Evolutionary conservation across 2,888 invertebrate genomes (phyloP).

Genomic region (Sarcophaga caerulescens): DNA sequence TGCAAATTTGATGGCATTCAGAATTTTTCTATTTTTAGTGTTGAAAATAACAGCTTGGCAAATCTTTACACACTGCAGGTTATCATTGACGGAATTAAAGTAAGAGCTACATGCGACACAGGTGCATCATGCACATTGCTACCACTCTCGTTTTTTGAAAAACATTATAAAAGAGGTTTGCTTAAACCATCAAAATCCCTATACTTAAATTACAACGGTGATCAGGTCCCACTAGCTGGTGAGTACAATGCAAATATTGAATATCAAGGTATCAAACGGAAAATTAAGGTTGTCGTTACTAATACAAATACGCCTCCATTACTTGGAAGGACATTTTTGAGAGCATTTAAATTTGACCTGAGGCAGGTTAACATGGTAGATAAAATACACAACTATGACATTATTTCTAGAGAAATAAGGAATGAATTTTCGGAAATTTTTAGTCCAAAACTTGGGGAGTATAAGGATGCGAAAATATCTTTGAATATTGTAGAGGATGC

Average conservation of each 20-base stretch:
- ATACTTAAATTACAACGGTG: conserved; percentile 20
- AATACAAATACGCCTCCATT: no score
- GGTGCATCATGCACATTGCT: not conserved
- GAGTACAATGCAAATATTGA: conserved; percentile 15
- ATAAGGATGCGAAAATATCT: conserved; percentile 28
- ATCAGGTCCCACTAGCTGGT: conserved; percentile 6
- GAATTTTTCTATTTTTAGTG: conserved; percentile 23
- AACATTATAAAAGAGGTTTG: not conserved
- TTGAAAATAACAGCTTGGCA: not conserved
- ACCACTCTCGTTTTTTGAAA: conserved; percentile 31
- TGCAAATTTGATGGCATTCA: not conserved
- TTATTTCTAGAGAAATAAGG: conserved; percentile 37
- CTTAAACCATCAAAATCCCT: conserved; percentile 2
- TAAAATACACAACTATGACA: not conserved
- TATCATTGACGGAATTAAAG: conserved; percentile 9
- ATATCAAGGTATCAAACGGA: not conserved
- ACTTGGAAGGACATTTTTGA: conserved; percentile 30
- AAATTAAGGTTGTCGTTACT: no score
- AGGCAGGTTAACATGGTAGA: conserved; percentile 24
- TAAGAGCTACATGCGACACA: not conserved
- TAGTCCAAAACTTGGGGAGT: conserved; percentile 17
- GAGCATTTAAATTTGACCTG: conserved; percentile 34
- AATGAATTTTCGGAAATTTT: conserved; percentile 41
- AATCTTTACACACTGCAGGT: conserved; percentile 29
- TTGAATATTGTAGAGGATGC: conserved; percentile 1